Conservation (phyloP, 2,797 vertebrate species). For the Epinephelus malabaricus region DNA sequence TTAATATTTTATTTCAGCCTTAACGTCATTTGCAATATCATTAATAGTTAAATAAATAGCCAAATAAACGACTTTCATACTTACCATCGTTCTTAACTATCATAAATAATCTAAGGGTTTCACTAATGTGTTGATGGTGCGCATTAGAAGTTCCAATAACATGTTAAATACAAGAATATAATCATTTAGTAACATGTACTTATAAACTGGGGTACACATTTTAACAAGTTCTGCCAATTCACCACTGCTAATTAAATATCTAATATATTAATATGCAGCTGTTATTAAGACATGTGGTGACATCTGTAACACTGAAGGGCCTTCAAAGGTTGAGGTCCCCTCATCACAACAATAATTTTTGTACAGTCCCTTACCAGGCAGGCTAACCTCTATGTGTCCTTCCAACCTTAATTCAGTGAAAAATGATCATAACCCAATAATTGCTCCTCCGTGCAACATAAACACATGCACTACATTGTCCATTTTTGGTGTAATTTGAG, state of each 20-base stretch:
- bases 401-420: constrained; percentile 36
- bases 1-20: too few relatives aligned
- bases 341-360: constrained; percentile 11
- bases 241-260: too few relatives aligned
- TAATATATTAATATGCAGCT: background rate
- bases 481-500: constrained; percentile 55
- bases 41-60: too few relatives aligned
- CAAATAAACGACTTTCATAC: too few relatives aligned
- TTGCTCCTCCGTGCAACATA: constrained; percentile 51
- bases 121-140: background rate
- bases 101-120: too few relatives aligned
- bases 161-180: background rate
- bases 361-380: constrained; percentile 4
- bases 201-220: background rate
- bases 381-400: constrained; percentile 36
- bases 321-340: background rate
- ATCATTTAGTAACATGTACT: background rate
- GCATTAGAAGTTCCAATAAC: background rate
- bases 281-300: constrained; percentile 1
- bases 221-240: background rate
- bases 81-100: too few relatives aligned
- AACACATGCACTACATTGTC: constrained; percentile 33
- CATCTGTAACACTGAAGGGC: background rate
- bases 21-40: too few relatives aligned
- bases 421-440: constrained; percentile 56